Base-by-base conservation (phyloP, 2,797 vertebrate species). In the Rhinatrema bivittatum region DNA sequence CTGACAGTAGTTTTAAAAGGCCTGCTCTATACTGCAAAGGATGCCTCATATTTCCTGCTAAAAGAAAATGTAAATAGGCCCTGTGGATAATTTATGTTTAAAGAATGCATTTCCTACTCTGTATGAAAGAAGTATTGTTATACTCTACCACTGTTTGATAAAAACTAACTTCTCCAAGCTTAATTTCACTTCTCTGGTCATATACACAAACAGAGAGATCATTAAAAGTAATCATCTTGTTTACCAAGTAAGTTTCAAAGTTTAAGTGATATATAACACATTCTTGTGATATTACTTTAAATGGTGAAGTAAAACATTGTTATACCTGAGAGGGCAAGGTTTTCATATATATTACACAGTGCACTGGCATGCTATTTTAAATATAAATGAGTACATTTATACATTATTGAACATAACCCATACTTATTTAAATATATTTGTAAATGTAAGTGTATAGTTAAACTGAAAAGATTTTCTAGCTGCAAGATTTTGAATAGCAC, bases 371-470 rank as follows among this genome's bases (percentile, higher is more conserved):
- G 29, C 39, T 42, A 27, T 16, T 20, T 50, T 42, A 50, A 50
- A 42, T 50, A 50, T 50, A 50, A 42, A 50, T 50, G 39, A 50
- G 46, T 32, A 50, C 46, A 50, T 50, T 50, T 46, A 50, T 50
- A 37, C 39, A 50, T 50, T 42, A 50, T 50, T 50, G 32, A 50
- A 33, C 22, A 37, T 25, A 37, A 50, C 50, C 42, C 50, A 28
- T 40, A 42, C 40, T 50, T 42, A 42, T 50, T 50, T 50, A 42
- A 37, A n/a, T n/a, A 42, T 39, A 37, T 50, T 42, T 50, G 39
- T 38, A 36, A 39, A 38, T 38, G 42, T 42, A 50, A 46, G 38
- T 42, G 42, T 50, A 50, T 33, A 32, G 31, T 42, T 32, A 24
- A 28, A 29, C 29, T 21, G 23, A 20, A 28, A n/a, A 28, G 24